These are phyloP conservation scores for Herminia tarsipennalis DNA, from an alignment of 2,888 invertebrate genomes.

Conservation along the genomic window DNA sequence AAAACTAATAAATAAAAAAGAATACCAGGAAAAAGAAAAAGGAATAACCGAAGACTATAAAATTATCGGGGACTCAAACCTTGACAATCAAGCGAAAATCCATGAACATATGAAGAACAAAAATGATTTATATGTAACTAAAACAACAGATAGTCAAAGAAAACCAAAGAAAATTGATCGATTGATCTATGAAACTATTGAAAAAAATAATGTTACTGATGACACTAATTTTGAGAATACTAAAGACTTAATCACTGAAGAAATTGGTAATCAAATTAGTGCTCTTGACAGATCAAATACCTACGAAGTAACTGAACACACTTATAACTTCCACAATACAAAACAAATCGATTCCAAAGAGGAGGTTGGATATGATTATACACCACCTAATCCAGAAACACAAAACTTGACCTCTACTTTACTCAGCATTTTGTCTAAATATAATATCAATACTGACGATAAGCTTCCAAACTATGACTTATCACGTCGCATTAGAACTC, in stretches of 20 bases:
- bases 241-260: background rate
- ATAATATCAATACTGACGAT: slow-evolving; percentile 64
- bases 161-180: slow-evolving; percentile 20
- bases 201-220: background rate
- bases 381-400: slow-evolving; percentile 18
- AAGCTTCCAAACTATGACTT: slow-evolving; percentile 63
- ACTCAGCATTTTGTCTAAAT: slow-evolving; percentile 61
- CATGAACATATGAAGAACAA: background rate
- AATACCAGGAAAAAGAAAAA: background rate
- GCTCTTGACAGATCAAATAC: slow-evolving; percentile 3
- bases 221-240: background rate
- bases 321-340: slow-evolving; percentile 10
- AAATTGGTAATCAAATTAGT: background rate
- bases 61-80: background rate
- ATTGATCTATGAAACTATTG: background rate
- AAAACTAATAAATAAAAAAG: background rate
- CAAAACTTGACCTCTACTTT: slow-evolving; percentile 46
- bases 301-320: slow-evolving; percentile 58
- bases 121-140: background rate
- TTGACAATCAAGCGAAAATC: background rate
- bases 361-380: slow-evolving; percentile 36
- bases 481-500: slow-evolving; percentile 50
- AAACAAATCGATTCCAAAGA: slow-evolving; percentile 17
- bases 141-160: slow-evolving; percentile 9
- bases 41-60: background rate